Base-by-base conservation (phyloP, 2,888 invertebrate species). In the Tanypteryx hageni region DNA sequence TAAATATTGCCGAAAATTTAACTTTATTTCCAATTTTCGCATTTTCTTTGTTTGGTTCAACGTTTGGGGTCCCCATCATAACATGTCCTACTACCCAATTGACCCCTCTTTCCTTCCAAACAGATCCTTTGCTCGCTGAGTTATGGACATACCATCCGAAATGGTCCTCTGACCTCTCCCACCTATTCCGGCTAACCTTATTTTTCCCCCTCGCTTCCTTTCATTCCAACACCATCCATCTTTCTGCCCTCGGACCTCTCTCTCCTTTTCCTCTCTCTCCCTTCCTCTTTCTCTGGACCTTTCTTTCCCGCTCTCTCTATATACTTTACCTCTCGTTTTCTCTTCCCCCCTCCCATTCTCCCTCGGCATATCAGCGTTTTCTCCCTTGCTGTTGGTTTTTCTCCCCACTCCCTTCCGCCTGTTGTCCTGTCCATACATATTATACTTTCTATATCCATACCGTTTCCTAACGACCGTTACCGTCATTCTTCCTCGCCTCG, bases 81-180 rank as follows among this genome's bases (percentile, higher is more conserved):
- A 76, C 76, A 76, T 76, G 76, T 76, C 76, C 76, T 76, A 22
- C 76, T 27, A 76, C 22, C 76, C 22, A 76, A 76, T 76, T 76
- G 76, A 76, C 76, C 76, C 76, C 27, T 76, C 76, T 76, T 76
- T 22, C 27, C 76, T 14, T 76, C 76, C 10, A 76, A 76, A 76
- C 76, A 76, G 76, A 76, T 76, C 76, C 76, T 76, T 76, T 76
- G 76, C 76, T 76, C 76, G 76, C 27, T 76, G 76, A 76, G 76
- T 76, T 76, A 76, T 76, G 76, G 76, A 76, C 76, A 76, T 76
- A 76, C 76, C 76, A 76, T 27, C 76, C 76, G 27, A 76, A 76
- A 27, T 76, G 76, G 59, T 61, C 61, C 61, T 68, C 89, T 11
- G 44, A 31, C 44, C 61, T 31, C 68, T 31, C 31, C 16, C 14